These are phyloP conservation scores for Natrix natrix DNA, from an alignment of 2,797 vertebrate species.

Conservation along the genomic window DNA sequence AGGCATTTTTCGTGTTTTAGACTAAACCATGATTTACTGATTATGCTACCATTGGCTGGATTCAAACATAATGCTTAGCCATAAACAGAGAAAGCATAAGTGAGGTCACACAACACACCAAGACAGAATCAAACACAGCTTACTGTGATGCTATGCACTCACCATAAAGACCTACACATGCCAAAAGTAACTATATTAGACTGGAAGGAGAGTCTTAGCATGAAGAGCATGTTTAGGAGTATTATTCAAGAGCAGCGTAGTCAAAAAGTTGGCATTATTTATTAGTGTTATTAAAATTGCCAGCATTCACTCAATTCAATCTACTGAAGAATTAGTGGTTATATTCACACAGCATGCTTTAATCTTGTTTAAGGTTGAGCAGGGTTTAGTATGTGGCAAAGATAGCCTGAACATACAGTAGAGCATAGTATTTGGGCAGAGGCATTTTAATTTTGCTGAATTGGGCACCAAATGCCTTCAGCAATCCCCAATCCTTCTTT, in stretches of 20 bases:
- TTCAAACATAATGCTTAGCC: not conserved
- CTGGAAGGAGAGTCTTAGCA: not conserved
- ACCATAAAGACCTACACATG: not conserved
- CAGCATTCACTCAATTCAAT: not conserved
- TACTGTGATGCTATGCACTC: not conserved
- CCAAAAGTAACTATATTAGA: not conserved
- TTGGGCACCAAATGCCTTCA: not conserved
- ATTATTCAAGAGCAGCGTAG: not conserved
- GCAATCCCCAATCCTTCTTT: not conserved
- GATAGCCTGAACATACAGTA: not conserved
- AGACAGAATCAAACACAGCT: not conserved
- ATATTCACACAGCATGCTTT: not conserved
- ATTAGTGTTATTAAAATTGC: not conserved
- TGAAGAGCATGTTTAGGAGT: not conserved
- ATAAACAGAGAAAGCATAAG: not conserved
- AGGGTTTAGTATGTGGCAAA: not conserved
- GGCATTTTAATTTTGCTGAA: not conserved
- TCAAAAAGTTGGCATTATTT: not conserved
- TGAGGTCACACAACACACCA: not conserved
- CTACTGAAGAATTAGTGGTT: not conserved
- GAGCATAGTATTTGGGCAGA: not conserved
- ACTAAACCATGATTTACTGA: not conserved
- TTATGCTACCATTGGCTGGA: not conserved
- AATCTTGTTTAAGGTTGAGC: not conserved
- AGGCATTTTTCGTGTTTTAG: not conserved